A percentile compares a stretch with the other conserved stretches of the same genome.
phyloP scores from a whole-genome alignment of 1,140 invertebrate species.

The Steinernema feltiae region DNA sequence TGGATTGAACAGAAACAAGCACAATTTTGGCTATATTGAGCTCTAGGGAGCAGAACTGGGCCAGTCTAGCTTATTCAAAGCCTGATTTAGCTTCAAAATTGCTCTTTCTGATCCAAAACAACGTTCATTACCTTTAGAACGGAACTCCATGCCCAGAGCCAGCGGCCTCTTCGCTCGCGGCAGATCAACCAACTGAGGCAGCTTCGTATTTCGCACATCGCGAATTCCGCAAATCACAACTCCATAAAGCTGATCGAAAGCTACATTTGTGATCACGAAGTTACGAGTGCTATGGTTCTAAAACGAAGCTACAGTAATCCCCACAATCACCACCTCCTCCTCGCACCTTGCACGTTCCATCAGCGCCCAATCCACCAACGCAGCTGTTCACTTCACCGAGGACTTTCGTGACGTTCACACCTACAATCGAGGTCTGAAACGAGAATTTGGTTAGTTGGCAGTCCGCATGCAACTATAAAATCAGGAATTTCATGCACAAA shows the following conservation, averaged over 20 bases:
- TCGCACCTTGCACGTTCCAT: slow-evolving; percentile 45
- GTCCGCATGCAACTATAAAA: too few relatives aligned
- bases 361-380: slow-evolving; percentile 20
- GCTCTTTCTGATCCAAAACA: too few relatives aligned
- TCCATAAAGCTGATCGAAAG: slow-evolving; percentile 46
- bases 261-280: slow-evolving; percentile 41
- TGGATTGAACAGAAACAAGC: too few relatives aligned
- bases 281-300: slow-evolving; percentile 21
- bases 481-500: slow-evolving; percentile 1
- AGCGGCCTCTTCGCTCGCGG: slow-evolving; percentile 27
- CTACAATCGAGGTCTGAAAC: slow-evolving; percentile 39
- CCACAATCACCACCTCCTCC: neutral
- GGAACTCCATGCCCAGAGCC: slow-evolving; percentile 33
- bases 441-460: too few relatives aligned
- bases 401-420: slow-evolving; percentile 49
- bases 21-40: neutral
- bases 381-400: slow-evolving; percentile 43
- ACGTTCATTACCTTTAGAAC: slow-evolving; percentile 22
- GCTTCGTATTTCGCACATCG: slow-evolving; percentile 42
- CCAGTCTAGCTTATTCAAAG: too few relatives aligned
- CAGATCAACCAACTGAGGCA: slow-evolving; percentile 37
- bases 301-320: neutral
- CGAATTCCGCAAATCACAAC: slow-evolving; percentile 48
- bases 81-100: slow-evolving; percentile 13
- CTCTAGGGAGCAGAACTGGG: too few relatives aligned